These are phyloP conservation scores for Cheilosia grossa DNA, from an alignment of 2,888 invertebrate species.

Conservation along the genomic window DNA sequence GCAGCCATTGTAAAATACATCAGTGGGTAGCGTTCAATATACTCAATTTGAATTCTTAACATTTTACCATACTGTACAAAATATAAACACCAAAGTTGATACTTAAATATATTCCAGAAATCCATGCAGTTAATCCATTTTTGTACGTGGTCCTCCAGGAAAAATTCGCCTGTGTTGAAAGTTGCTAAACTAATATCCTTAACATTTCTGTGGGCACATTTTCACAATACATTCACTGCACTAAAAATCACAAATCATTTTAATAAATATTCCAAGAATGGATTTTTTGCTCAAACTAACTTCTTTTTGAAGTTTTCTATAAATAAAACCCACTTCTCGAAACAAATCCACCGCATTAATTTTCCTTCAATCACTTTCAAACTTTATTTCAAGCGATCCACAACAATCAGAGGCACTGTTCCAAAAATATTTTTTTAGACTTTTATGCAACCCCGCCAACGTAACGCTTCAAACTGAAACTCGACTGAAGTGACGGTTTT, in stretches of 20 bases:
- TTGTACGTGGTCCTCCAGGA: slow-evolving; percentile 7
- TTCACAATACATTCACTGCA: slow-evolving; percentile 5
- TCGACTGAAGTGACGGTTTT: slow-evolving; percentile 64
- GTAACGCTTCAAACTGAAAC: slow-evolving; percentile 72
- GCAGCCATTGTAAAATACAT: too few species aligned
- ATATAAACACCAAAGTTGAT: background rate
- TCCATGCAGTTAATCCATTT: slow-evolving; percentile 39
- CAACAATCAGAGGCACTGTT: slow-evolving; percentile 40
- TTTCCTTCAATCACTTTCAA: slow-evolving; percentile 38
- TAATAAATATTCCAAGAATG: background rate
- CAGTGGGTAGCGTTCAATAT: too few species aligned
- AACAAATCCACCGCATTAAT: slow-evolving; percentile 10
- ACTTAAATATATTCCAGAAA: slow-evolving; percentile 22
- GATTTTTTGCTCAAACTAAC: slow-evolving; percentile 4
- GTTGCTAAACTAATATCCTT: slow-evolving; percentile 20
- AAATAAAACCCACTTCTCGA: slow-evolving; percentile 13
- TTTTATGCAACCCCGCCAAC: slow-evolving; percentile 70
- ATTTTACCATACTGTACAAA: background rate
- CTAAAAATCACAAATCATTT: background rate
- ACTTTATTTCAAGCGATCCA: slow-evolving; percentile 28
- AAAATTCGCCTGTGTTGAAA: background rate
- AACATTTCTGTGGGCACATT: slow-evolving; percentile 8
- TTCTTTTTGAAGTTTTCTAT: background rate
- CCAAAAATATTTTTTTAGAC: slow-evolving; percentile 39
- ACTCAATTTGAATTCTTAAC: too few species aligned